Evolutionary conservation across 2,797 vertebrate species (phyloP).

Genomic region (Danio aesculapii): DNA sequence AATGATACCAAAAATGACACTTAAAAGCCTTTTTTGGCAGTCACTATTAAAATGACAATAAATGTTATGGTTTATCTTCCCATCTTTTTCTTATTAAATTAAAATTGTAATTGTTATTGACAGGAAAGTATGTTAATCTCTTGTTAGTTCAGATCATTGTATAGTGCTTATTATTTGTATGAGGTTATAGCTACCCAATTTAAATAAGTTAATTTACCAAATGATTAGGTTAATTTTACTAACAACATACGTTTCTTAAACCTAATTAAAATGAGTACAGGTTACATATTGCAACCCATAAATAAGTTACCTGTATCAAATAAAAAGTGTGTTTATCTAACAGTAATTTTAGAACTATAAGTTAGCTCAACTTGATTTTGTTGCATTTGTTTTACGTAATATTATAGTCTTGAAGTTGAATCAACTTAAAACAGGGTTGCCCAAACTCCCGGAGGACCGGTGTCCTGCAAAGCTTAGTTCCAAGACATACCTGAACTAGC

Average conservation of each 20-base stretch:
- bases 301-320: background rate
- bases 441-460: too few species aligned
- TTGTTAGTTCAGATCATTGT: too few species aligned
- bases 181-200: conserved; percentile 6
- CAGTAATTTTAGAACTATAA: background rate
- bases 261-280: conserved; percentile 21
- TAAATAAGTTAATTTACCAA: background rate
- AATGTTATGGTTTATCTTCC: too few species aligned
- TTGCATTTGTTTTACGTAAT: background rate
- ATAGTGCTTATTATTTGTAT: background rate
- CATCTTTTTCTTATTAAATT: too few species aligned
- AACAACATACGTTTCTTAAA: conserved; percentile 11
- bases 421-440: background rate
- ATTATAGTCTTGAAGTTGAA: conserved; percentile 8
- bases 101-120: too few species aligned
- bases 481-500: too few species aligned
- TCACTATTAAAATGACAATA: too few species aligned
- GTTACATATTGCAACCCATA: conserved; percentile 12
- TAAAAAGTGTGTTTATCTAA: background rate
- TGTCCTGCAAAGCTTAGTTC: too few species aligned
- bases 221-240: conserved; percentile 28
- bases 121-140: too few species aligned
- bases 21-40: too few species aligned
- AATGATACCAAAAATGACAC: too few species aligned
- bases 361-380: conserved; percentile 1